These are phyloP conservation scores for Melanocharis versteri DNA, from an alignment of 2,113 vertebrate genomes.

Conservation along the genomic window DNA sequence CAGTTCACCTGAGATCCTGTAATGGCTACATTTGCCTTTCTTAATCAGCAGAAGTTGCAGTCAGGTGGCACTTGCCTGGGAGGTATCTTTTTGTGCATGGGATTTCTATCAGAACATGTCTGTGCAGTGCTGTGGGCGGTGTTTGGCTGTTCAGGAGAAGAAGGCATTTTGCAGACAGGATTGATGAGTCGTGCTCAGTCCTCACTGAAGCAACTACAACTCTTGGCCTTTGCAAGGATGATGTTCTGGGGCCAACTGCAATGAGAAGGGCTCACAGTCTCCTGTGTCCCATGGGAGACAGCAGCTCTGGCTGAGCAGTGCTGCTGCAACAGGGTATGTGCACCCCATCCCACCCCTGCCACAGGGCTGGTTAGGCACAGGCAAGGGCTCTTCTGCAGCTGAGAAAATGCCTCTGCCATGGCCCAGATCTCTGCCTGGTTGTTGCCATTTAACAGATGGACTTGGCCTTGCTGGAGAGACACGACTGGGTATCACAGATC, in stretches of 20 bases:
- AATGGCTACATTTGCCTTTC: not conserved
- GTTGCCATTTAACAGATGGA: not conserved
- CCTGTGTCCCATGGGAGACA: not conserved
- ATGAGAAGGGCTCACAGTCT: not conserved
- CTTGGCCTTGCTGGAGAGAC: not conserved
- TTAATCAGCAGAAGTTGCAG: not conserved
- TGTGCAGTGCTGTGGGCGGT: not conserved
- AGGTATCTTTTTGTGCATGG: not conserved
- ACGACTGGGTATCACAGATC: accelerated
- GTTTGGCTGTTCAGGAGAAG: not conserved
- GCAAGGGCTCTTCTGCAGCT: not conserved
- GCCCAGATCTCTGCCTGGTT: not conserved
- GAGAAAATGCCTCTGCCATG: not conserved
- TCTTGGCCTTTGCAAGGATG: not conserved
- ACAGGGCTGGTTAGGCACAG: too few species aligned
- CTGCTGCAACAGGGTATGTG: accelerated
- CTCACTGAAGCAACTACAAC: not conserved
- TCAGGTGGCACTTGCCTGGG: not conserved
- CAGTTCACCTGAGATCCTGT: not conserved
- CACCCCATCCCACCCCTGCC: too few species aligned
- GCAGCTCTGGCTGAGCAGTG: not conserved
- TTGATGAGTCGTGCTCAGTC: accelerated
- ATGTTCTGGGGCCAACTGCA: not conserved
- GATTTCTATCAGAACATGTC: accelerated
- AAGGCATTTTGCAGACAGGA: not conserved